phyloP scores from a whole-genome alignment of 2,888 invertebrate species.

The Agapostemon virescens region DNA sequence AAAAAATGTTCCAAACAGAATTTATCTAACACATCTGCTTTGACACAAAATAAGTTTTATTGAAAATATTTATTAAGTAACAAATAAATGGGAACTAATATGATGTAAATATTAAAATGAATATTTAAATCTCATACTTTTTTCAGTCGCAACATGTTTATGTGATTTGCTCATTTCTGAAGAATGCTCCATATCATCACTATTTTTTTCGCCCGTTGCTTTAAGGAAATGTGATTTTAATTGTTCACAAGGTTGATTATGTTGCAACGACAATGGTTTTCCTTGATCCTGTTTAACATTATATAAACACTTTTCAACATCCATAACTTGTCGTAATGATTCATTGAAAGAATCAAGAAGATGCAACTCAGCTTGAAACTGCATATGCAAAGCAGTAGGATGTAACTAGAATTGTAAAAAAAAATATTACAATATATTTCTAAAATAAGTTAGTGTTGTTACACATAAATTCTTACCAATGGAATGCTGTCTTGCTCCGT shows the following conservation, averaged over 20 bases:
- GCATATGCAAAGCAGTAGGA: slow-evolving; percentile 83
- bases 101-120: not conserved
- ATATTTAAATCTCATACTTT: slow-evolving; percentile 38
- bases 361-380: slow-evolving; percentile 84
- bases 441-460: not conserved
- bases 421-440: slow-evolving; percentile 1
- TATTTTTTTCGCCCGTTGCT: slow-evolving; percentile 55
- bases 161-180: slow-evolving; percentile 35
- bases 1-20: not conserved
- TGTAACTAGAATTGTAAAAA: slow-evolving; percentile 68
- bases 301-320: slow-evolving; percentile 81
- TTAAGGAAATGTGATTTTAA: slow-evolving; percentile 60
- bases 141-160: slow-evolving; percentile 39
- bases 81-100: not conserved
- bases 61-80: not conserved
- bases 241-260: slow-evolving; percentile 68
- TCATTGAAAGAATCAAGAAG: slow-evolving; percentile 84
- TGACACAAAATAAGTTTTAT: not conserved
- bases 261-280: slow-evolving; percentile 62
- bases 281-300: slow-evolving; percentile 69
- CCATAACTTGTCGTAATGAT: slow-evolving; percentile 82
- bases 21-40: not conserved
- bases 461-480: slow-evolving; percentile 61
- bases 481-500: slow-evolving; percentile 59
- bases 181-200: slow-evolving; percentile 28